phyloP scores from a whole-genome alignment of 2,113 vertebrate species.

The Corapipo altera region DNA sequence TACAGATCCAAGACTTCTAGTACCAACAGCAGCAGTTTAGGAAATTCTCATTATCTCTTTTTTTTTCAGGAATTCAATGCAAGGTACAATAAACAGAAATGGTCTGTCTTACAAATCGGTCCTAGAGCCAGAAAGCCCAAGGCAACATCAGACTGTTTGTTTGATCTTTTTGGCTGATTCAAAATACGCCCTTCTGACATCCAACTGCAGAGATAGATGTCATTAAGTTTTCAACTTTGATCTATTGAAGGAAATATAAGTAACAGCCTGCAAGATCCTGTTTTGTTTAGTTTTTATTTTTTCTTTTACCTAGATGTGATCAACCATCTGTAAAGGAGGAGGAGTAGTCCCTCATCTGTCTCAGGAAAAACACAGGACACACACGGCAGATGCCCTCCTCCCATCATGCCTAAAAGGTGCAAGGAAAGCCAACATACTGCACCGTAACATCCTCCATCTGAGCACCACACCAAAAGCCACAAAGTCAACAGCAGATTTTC shows the following conservation, averaged over 20 bases:
- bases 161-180: slow-evolving; percentile 5
- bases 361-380: neutral
- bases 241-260: slow-evolving; percentile 34
- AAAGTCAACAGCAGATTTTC: neutral
- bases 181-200: slow-evolving; percentile 37
- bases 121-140: slow-evolving; percentile 30
- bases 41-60: neutral
- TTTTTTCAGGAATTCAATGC: neutral
- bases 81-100: neutral
- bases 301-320: neutral
- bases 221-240: slow-evolving; percentile 41
- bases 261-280: neutral
- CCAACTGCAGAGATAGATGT: slow-evolving; percentile 20
- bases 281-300: neutral
- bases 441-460: neutral
- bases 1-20: neutral
- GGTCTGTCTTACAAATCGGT: neutral
- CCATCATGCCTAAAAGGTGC: neutral
- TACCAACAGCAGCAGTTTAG: neutral
- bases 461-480: neutral
- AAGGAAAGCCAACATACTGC: neutral
- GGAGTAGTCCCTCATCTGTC: neutral
- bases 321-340: neutral
- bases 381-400: neutral
- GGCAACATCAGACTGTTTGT: neutral